Percentiles rank a stretch among this genome's conserved stretches.
Evolutionary conservation across 2,113 vertebrate genomes (phyloP).

Genomic region (Aviceda subcristata): DNA sequence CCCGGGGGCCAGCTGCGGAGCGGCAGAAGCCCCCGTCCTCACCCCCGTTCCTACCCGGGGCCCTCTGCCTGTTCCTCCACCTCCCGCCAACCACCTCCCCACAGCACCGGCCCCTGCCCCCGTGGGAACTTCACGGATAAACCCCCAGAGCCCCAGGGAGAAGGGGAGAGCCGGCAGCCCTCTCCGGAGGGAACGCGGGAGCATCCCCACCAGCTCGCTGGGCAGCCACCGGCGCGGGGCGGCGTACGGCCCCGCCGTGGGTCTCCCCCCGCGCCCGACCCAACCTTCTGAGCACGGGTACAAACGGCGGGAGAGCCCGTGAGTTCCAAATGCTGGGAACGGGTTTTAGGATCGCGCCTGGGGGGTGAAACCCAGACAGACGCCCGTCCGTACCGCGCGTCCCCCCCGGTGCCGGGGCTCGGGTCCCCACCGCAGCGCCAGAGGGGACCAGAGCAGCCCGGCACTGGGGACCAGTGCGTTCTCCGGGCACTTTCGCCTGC

Average conservation of each 20-base stretch:
- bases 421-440: rapidly evolving
- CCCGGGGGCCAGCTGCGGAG: background rate
- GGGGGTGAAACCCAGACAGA: background rate
- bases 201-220: background rate
- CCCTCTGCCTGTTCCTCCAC: background rate
- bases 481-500: background rate
- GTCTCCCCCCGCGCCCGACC: background rate
- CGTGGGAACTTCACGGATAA: rapidly evolving
- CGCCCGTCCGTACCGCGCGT: rapidly evolving
- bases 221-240: rapidly evolving
- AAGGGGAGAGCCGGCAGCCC: background rate
- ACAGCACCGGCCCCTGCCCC: background rate
- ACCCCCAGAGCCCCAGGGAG: rapidly evolving
- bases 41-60: no score
- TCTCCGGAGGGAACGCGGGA: background rate
- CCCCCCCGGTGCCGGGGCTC: background rate
- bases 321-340: background rate
- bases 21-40: background rate
- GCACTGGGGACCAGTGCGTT: rapidly evolving
- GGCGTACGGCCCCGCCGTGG: rapidly evolving
- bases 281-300: background rate
- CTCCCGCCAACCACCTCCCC: background rate
- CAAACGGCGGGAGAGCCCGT: background rate
- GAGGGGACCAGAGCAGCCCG: background rate
- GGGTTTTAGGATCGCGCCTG: rapidly evolving